phyloP scores from a whole-genome alignment of 2,888 invertebrate genomes.

The Homarus gammarus region DNA sequence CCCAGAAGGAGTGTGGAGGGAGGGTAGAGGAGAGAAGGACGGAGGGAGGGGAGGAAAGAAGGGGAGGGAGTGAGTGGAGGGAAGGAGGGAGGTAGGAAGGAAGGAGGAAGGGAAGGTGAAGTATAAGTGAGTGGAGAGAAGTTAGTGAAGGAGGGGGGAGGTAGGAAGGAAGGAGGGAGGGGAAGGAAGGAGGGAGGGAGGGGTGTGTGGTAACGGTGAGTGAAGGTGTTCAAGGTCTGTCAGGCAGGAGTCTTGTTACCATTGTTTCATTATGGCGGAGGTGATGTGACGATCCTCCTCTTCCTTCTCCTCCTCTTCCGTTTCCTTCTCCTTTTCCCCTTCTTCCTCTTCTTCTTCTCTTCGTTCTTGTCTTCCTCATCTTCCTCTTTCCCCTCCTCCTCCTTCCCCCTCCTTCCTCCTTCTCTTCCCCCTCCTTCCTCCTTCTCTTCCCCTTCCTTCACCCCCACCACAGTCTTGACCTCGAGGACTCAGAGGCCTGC shows the following conservation, averaged over 20 bases:
- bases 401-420: background rate
- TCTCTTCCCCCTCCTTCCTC: background rate
- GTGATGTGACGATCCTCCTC: background rate
- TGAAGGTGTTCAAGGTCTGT: background rate
- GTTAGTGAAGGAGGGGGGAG: no score
- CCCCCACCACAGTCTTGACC: no score
- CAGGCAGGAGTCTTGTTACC: no score
- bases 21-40: background rate
- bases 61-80: background rate
- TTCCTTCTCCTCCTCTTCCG: background rate
- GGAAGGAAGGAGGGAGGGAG: slow-evolving; percentile 15
- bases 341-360: background rate
- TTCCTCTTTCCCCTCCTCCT: background rate
- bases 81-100: background rate
- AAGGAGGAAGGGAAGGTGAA: background rate
- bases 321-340: background rate
- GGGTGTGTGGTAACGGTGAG: background rate
- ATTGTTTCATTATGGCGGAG: background rate
- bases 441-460: background rate
- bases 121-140: no score
- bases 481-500: no score
- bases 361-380: background rate
- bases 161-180: background rate
- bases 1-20: slow-evolving; percentile 22
- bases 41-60: background rate